A percentile compares a stretch with the other conserved stretches of the same genome.
Evolutionary conservation across 2,797 vertebrate species (phyloP).

Genomic region (Threskiornis aethiopicus): DNA sequence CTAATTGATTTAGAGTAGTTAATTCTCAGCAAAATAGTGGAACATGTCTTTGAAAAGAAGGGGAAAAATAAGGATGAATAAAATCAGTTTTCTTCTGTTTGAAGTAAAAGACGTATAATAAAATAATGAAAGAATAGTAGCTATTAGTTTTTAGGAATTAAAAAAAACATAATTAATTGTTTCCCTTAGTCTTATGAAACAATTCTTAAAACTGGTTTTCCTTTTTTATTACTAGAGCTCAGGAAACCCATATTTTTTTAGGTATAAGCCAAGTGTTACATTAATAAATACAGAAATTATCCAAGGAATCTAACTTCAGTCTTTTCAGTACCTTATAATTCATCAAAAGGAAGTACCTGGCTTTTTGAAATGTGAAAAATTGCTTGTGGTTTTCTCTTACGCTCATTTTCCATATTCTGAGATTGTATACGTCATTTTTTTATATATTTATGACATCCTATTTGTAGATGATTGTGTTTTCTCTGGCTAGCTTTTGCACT

Average conservation of each 20-base stretch:
- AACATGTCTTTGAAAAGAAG: background rate
- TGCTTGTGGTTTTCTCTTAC: background rate
- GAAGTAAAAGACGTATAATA: background rate
- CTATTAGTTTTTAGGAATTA: background rate
- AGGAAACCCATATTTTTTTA: background rate
- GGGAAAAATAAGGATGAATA: background rate
- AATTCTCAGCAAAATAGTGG: background rate
- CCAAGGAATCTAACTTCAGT: background rate
- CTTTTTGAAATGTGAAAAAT: slow-evolving; percentile 6
- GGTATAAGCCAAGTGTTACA: background rate
- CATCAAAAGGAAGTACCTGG: slow-evolving; percentile 11
- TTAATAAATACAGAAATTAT: slow-evolving; percentile 1
- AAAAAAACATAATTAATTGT: background rate
- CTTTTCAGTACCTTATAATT: slow-evolving; percentile 14
- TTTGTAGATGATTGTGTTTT: background rate
- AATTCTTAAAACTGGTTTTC: background rate
- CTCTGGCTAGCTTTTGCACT: background rate
- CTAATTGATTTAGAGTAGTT: background rate
- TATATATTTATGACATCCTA: background rate
- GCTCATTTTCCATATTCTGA: background rate
- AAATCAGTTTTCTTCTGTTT: background rate
- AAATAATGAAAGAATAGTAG: background rate
- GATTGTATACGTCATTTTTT: background rate
- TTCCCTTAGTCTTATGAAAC: background rate
- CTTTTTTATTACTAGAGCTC: background rate